Evolutionary conservation across 2,888 invertebrate genomes (phyloP).

Genomic region (Lordiphosa fenestrarum): DNA sequence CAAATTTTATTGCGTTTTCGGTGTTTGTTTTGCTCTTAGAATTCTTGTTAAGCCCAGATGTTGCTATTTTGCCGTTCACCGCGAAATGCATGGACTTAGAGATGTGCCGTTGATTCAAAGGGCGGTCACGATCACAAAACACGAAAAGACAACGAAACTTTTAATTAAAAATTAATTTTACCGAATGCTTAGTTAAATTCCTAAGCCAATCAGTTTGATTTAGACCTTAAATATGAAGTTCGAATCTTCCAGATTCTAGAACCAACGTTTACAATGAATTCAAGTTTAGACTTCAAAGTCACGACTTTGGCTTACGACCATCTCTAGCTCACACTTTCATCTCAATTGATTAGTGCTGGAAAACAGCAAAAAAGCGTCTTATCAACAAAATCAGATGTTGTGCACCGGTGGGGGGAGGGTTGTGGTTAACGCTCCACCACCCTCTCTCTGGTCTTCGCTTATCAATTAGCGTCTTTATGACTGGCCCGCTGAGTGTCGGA

Average conservation of each 20-base stretch:
- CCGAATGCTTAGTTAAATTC: too few relatives aligned
- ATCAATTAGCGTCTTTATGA: conserved; percentile 37
- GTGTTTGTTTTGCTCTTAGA: conserved; percentile 6
- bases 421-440: not conserved
- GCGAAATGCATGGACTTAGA: not conserved
- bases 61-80: not conserved
- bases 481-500: not conserved
- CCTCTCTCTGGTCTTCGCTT: conserved; percentile 15
- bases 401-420: not conserved
- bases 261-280: too few relatives aligned
- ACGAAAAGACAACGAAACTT: too few relatives aligned
- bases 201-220: too few relatives aligned
- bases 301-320: not conserved
- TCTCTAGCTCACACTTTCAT: not conserved
- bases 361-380: conserved; percentile 17
- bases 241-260: too few relatives aligned
- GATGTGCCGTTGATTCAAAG: not conserved
- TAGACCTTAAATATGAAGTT: too few relatives aligned
- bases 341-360: conserved; percentile 4
- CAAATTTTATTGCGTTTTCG: not conserved
- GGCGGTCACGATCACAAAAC: not conserved
- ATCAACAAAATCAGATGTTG: conserved; percentile 36
- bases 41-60: not conserved
- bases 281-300: too few relatives aligned
- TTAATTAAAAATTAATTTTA: too few relatives aligned